Evolutionary conservation across 2,113 vertebrate genomes (phyloP).

Genomic region (Elanus axillaris): DNA sequence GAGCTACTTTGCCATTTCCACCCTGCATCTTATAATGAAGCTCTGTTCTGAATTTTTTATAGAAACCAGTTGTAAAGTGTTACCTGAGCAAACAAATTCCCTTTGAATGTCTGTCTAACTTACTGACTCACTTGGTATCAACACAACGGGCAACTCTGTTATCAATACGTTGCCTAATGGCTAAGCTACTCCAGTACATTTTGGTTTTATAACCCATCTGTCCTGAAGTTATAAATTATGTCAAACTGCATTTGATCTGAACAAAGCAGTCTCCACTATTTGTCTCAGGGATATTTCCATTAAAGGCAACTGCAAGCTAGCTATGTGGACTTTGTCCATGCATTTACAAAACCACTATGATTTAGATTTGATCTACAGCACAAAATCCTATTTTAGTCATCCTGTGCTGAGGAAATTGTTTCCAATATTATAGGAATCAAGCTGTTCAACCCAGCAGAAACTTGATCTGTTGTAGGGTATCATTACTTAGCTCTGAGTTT

Average conservation of each 20-base stretch:
- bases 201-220: not conserved
- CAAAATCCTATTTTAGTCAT: not conserved
- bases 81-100: not conserved
- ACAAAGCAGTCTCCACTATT: not conserved
- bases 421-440: not conserved
- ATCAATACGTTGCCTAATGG: not conserved
- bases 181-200: not conserved
- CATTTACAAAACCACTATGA: not conserved
- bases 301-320: not conserved
- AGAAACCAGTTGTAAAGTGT: not conserved
- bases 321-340: not conserved
- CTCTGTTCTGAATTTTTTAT: not conserved
- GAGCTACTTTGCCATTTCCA: not conserved
- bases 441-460: not conserved
- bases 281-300: not conserved
- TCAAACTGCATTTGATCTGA: not conserved
- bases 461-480: not conserved
- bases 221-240: not conserved
- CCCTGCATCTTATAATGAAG: not conserved
- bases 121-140: not conserved
- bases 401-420: not conserved
- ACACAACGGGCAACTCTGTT: not conserved
- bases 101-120: not conserved
- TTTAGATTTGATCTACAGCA: not conserved
- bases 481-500: not conserved